Conservation (phyloP, 2,888 invertebrate genomes). For the Cephus spinipes region DNA sequence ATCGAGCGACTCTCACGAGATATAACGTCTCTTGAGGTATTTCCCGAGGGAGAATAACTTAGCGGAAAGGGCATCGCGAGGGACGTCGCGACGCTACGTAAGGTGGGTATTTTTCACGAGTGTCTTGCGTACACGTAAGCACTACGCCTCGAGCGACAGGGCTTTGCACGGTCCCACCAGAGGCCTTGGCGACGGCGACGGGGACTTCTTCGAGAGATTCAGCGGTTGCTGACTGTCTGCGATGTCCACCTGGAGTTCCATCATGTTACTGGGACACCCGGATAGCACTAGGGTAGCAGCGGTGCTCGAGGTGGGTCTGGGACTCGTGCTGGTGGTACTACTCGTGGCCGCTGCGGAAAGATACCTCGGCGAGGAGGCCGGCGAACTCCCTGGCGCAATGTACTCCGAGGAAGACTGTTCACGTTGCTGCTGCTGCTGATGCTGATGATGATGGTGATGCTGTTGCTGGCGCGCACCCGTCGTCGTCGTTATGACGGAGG, state of each 20-base stretch:
- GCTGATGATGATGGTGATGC: constrained; percentile 44
- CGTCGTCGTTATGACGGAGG: constrained; percentile 75
- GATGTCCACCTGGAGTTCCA: constrained; percentile 86
- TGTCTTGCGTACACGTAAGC: constrained; percentile 27
- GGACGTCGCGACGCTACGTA: constrained; percentile 67
- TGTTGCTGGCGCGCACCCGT: constrained; percentile 66
- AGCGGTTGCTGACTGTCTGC: constrained; percentile 86
- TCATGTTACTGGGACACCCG: constrained; percentile 69
- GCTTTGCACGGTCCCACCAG: constrained; percentile 66
- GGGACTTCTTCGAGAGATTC: constrained; percentile 89
- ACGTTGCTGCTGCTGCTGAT: constrained; percentile 42
- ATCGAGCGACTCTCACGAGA: constrained; percentile 5
- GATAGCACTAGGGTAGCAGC: constrained; percentile 61
- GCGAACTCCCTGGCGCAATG: constrained; percentile 62
- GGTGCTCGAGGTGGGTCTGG: constrained; percentile 58
- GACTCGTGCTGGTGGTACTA: constrained; percentile 57
- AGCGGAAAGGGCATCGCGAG: constrained; percentile 21
- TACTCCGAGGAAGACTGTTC: constrained; percentile 64
- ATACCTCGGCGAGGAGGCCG: constrained; percentile 66
- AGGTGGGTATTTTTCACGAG: constrained; percentile 12
- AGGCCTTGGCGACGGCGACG: constrained; percentile 80
- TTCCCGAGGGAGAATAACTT: constrained; percentile 6
- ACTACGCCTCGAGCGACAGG: constrained; percentile 68
- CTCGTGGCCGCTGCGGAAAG: constrained; percentile 61
- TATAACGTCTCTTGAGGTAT: constrained; percentile 14